Base-by-base conservation (phyloP, 2,797 vertebrate species). In the Takifugu ocellatus region DNA sequence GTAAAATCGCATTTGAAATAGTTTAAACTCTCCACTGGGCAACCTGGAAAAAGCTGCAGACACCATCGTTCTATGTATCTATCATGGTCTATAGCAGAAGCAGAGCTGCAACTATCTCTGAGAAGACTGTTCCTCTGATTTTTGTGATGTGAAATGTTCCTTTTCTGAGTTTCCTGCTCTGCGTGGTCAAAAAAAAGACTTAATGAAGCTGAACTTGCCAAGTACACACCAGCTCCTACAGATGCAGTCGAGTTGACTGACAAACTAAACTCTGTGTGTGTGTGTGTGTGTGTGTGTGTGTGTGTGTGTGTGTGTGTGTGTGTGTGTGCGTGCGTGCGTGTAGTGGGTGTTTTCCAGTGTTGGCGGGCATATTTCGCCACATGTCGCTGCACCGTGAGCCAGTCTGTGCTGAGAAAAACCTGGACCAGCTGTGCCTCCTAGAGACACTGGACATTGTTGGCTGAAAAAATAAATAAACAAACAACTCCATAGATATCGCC, bases 351-450 rank as follows among this genome's bases (percentile, higher is more conserved):
- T 51, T 42, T 33, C 43, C 25, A 59, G 61, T 61, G 56, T 55
- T 82, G 78, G 82, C 70, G 5, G 62, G 54, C 67, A n/a, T 5
- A 55, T 48, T 57, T 42, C 69, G 73, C 83, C 81, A 82, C 83
- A 85, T 84, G 77, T 83, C 77, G 76, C 39, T 59, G 70, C 77
- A 84, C 74, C 75, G 67, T 51, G 70, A 75, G 74, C 72, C 78
- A 78, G 75, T 70, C 64, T 79, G 60, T 67, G 61, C 51, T 68
- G 50, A 21, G 56, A 74, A 75, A 82, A 80, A 58, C 58, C 62
- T 84, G 79, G 70, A 21, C 21, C 21, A 21, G 21, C 85, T 87
- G 84, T 48, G 79, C 64, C 69, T 74, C 25, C 0, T 70, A 61
- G 58, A 77, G 44, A 71, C 56, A 63, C 12, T n/a, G 59, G 45